Percentiles rank a stretch among this genome's conserved stretches.
These are phyloP conservation scores for Calcarius lapponicus DNA, from an alignment of 2,797 vertebrate genomes.

Conservation along the genomic window DNA sequence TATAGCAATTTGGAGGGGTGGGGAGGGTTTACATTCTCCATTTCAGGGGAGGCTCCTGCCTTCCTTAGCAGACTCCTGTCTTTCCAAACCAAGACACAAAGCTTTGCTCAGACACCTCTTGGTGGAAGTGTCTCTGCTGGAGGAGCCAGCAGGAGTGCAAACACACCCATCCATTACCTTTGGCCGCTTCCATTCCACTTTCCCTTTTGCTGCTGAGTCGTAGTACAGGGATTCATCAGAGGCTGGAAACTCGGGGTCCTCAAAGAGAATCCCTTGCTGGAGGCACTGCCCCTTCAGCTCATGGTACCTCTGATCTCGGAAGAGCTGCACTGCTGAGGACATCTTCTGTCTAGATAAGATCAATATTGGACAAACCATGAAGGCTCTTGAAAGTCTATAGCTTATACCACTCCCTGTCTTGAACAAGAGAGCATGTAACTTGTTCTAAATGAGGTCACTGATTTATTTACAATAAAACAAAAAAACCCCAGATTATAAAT, in stretches of 20 bases:
- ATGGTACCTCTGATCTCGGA: conserved; percentile 85
- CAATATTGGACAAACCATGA: not conserved
- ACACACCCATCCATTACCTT: conserved; percentile 66
- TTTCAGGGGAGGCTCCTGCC: too few relatives aligned
- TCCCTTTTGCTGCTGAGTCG: conserved; percentile 72
- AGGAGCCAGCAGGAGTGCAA: not conserved
- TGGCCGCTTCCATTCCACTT: conserved; percentile 90
- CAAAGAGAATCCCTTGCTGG: conserved; percentile 82
- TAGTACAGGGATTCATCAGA: conserved; percentile 84
- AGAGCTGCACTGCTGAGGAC: conserved; percentile 75
- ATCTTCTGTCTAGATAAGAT: conserved; percentile 64
- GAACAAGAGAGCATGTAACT: not conserved
- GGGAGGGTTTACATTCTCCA: too few relatives aligned
- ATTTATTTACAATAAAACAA: not conserved
- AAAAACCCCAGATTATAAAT: not conserved
- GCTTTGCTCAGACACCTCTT: not conserved
- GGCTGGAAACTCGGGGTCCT: conserved; percentile 89
- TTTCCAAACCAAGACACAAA: too few relatives aligned
- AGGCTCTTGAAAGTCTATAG: not conserved
- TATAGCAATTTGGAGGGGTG: too few relatives aligned
- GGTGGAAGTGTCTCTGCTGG: not conserved
- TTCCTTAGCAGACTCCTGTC: too few relatives aligned
- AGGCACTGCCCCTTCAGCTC: conserved; percentile 83
- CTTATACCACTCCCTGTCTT: not conserved
- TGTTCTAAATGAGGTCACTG: not conserved